These are phyloP conservation scores for Andrena dorsata DNA, from an alignment of 2,888 invertebrate genomes.

Conservation along the genomic window DNA sequence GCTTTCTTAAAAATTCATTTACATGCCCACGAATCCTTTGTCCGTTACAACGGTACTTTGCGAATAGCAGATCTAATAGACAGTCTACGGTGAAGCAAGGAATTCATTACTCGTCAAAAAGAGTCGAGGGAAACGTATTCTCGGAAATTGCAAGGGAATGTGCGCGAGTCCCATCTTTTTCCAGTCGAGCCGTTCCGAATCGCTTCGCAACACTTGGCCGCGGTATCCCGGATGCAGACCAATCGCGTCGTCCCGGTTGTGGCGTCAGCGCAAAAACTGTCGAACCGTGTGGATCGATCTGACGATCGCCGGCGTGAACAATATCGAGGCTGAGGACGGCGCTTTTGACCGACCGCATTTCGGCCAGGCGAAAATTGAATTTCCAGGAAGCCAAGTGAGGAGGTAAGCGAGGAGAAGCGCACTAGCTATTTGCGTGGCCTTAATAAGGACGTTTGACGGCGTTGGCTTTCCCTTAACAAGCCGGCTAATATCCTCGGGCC, in stretches of 20 bases:
- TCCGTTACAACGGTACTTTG: no score
- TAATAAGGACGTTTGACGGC: conserved; percentile 82
- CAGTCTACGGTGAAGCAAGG: no score
- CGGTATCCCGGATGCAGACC: neutral
- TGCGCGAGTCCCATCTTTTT: neutral
- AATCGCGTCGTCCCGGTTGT: neutral
- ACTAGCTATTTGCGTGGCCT: conserved; percentile 78
- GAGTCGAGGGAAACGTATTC: no score
- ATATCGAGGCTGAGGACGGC: conserved; percentile 67
- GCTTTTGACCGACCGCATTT: conserved; percentile 78
- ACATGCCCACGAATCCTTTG: no score
- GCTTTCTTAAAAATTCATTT: no score
- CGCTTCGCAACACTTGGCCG: neutral
- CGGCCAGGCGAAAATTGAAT: conserved; percentile 78
- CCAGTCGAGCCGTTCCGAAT: neutral
- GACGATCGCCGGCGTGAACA: conserved; percentile 54
- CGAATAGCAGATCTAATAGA: no score
- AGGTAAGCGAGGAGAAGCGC: conserved; percentile 70
- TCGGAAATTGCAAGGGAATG: no score
- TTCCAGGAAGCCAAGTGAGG: conserved; percentile 66
- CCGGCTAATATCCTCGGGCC: conserved; percentile 80
- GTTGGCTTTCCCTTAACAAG: conserved; percentile 80
- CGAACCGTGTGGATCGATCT: conserved; percentile 45
- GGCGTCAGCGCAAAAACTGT: conserved; percentile 38
- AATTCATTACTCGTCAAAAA: no score